Percentiles rank a stretch among this genome's conserved stretches.
Conservation (phyloP, 2,113 vertebrate genomes). For the Rhegmatorhina hoffmannsi region DNA sequence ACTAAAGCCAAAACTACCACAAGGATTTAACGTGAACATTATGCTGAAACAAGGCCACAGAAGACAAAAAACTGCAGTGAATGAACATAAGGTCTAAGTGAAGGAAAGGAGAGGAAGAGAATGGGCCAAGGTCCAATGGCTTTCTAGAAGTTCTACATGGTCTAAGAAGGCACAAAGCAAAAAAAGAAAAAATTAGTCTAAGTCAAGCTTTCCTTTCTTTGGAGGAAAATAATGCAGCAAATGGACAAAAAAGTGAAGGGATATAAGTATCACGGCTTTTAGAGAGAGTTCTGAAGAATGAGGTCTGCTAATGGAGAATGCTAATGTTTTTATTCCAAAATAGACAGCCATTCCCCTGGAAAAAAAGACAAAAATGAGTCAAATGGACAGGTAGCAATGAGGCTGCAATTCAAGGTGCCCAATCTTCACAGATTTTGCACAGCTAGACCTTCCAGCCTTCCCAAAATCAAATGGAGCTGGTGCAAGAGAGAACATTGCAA, state of each 20-base stretch:
- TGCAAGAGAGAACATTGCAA: background rate
- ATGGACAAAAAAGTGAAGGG: background rate
- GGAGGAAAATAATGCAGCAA: background rate
- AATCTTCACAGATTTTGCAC: background rate
- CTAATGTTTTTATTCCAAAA: background rate
- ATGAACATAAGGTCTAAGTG: background rate
- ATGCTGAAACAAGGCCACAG: background rate
- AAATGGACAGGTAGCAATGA: background rate
- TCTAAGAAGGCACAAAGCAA: background rate
- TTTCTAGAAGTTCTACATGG: background rate
- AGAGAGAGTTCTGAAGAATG: background rate
- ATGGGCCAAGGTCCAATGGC: fast-evolving
- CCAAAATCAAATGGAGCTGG: background rate
- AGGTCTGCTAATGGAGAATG: background rate
- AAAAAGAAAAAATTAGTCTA: background rate
- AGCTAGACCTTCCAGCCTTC: background rate
- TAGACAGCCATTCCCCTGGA: background rate
- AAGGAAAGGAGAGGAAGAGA: background rate
- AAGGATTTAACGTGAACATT: background rate
- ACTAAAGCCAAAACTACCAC: no score
- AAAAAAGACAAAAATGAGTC: background rate
- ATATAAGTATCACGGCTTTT: background rate
- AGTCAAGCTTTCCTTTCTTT: background rate
- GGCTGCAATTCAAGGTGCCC: background rate
- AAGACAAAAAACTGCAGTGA: background rate